A percentile compares a stretch with the other conserved stretches of the same genome.
Conservation (phyloP, 1,140 invertebrate species). For the Cydia splendana region DNA sequence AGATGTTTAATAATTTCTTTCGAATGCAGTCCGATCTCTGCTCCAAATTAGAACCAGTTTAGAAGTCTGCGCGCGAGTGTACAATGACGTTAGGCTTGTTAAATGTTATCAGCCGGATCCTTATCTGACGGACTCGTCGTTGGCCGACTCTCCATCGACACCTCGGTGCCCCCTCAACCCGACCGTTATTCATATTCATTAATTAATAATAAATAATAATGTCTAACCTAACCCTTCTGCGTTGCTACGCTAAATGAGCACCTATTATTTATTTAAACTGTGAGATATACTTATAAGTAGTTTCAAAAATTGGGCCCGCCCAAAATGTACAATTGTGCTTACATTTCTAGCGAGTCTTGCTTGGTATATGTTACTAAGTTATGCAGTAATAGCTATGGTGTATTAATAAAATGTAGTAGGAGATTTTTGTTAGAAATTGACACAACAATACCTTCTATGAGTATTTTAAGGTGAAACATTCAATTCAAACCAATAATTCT, state of each 20-base stretch:
- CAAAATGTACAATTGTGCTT: no score
- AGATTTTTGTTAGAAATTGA: no score
- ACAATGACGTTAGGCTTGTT: slow-evolving; percentile 60
- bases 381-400: no score
- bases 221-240: neutral
- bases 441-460: no score
- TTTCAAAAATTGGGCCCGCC: no score
- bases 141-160: slow-evolving; percentile 58
- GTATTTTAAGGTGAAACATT: neutral
- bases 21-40: neutral
- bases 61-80: slow-evolving; percentile 42
- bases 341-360: no score
- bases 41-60: slow-evolving; percentile 7
- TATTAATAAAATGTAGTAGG: no score
- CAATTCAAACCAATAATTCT: neutral
- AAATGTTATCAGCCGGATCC: slow-evolving; percentile 59
- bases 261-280: no score
- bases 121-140: slow-evolving; percentile 59
- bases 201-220: slow-evolving; percentile 21
- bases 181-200: slow-evolving; percentile 35
- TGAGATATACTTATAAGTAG: no score
- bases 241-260: neutral
- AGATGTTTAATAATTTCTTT: neutral
- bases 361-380: no score
- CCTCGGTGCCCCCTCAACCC: slow-evolving; percentile 55